Conservation (phyloP, 2,888 invertebrate species). For the Troglohyphantes excavatus region DNA sequence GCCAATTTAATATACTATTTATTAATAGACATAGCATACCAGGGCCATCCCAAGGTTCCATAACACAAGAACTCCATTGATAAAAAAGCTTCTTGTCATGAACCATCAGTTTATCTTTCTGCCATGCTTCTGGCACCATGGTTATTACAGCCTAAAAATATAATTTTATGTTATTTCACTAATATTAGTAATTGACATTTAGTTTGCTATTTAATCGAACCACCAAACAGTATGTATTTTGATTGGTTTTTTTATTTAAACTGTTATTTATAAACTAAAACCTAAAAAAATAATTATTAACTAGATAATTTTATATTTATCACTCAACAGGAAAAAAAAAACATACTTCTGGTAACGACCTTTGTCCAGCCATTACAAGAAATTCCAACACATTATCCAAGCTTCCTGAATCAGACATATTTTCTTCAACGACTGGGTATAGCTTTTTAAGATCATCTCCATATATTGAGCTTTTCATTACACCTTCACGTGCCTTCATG, state of each 20-base stretch:
- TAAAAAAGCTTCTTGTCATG: slow-evolving; percentile 97
- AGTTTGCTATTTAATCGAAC: too few relatives aligned
- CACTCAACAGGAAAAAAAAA: neutral
- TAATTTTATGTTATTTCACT: too few relatives aligned
- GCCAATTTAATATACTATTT: too few relatives aligned
- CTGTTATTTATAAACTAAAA: too few relatives aligned
- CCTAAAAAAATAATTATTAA: too few relatives aligned
- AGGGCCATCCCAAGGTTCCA: slow-evolving; percentile 99
- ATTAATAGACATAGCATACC: slow-evolving; percentile 80
- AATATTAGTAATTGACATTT: too few relatives aligned
- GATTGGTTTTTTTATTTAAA: too few relatives aligned
- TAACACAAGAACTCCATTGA: slow-evolving; percentile 96
- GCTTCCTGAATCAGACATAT: slow-evolving; percentile 98
- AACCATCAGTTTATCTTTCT: slow-evolving; percentile 95
- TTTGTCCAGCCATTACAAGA: slow-evolving; percentile 94
- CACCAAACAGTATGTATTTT: too few relatives aligned
- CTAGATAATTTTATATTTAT: too few relatives aligned
- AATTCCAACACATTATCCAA: slow-evolving; percentile 99
- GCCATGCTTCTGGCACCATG: slow-evolving; percentile 99
- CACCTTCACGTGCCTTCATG: slow-evolving; percentile 99
- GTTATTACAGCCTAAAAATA: slow-evolving; percentile 93
- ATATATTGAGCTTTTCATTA: slow-evolving; percentile 93
- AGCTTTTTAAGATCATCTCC: slow-evolving; percentile 92
- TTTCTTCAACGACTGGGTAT: slow-evolving; percentile 99
- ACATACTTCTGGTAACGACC: slow-evolving; percentile 91